Evolutionary conservation across 2,888 invertebrate species (phyloP).

Genomic region (Dermolepida albohirtum): DNA sequence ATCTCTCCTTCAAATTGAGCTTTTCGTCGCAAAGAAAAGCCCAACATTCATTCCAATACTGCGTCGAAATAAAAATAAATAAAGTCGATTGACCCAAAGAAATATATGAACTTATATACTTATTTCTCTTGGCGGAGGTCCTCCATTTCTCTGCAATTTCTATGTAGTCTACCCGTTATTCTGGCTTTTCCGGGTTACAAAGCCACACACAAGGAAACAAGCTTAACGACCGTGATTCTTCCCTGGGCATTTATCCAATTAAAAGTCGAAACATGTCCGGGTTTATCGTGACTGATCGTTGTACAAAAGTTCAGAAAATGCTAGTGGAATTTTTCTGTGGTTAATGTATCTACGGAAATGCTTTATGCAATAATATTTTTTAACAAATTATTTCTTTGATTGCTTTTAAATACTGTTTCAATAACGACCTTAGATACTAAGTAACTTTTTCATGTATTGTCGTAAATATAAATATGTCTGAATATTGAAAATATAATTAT

Average conservation of each 20-base stretch:
- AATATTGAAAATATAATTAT: too few relatives aligned
- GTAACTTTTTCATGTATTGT: too few relatives aligned
- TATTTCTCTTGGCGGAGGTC: not conserved
- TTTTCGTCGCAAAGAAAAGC: not conserved
- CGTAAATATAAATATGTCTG: too few relatives aligned
- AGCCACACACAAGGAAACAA: conserved; percentile 16
- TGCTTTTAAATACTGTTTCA: too few relatives aligned
- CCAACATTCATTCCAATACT: conserved; percentile 20
- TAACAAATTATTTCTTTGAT: not conserved
- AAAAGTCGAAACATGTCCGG: conserved; percentile 36
- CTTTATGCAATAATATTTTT: not conserved
- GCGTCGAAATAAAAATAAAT: conserved; percentile 33
- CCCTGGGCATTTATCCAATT: conserved; percentile 34
- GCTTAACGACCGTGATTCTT: conserved; percentile 31
- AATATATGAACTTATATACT: conserved; percentile 27
- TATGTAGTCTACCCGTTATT: too few relatives aligned
- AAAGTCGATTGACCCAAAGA: conserved; percentile 27
- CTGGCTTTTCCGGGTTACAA: not conserved
- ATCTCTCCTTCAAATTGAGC: too few relatives aligned
- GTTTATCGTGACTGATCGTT: conserved; percentile 30
- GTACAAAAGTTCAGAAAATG: conserved; percentile 23
- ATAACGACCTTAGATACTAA: too few relatives aligned
- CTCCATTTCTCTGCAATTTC: not conserved
- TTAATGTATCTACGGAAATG: not conserved
- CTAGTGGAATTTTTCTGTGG: conserved; percentile 13